phyloP scores from a whole-genome alignment of 2,888 invertebrate species.

The Allacma fusca region DNA sequence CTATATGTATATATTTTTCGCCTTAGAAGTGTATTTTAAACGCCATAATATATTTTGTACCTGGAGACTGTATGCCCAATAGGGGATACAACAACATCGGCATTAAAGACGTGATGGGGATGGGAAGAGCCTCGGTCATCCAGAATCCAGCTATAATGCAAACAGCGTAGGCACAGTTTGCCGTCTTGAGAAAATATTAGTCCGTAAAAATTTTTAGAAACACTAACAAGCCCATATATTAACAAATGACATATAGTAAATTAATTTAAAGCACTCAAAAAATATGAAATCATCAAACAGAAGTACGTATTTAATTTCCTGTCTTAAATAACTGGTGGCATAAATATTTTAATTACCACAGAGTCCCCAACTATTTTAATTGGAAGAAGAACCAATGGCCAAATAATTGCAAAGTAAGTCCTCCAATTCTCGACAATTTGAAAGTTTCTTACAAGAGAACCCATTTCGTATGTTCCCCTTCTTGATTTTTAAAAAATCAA shows the following conservation, averaged over 20 bases:
- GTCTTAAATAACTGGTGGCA: too few relatives aligned
- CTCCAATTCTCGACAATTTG: slow-evolving; percentile 31
- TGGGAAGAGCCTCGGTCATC: slow-evolving; percentile 63
- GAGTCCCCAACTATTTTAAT: slow-evolving; percentile 33
- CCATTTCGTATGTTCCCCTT: too few relatives aligned
- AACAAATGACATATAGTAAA: too few relatives aligned
- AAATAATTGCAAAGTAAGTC: slow-evolving; percentile 34
- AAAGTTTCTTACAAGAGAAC: not conserved
- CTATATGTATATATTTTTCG: too few relatives aligned
- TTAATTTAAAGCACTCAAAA: too few relatives aligned
- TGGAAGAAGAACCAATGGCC: slow-evolving; percentile 38
- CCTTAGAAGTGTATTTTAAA: too few relatives aligned
- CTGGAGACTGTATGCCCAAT: slow-evolving; percentile 61
- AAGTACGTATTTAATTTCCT: too few relatives aligned
- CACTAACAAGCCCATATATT: too few relatives aligned
- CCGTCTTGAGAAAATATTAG: slow-evolving; percentile 52
- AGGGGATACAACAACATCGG: slow-evolving; percentile 63
- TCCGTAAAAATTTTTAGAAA: too few relatives aligned
- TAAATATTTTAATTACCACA: slow-evolving; percentile 21
- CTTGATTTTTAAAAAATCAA: too few relatives aligned
- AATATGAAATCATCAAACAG: too few relatives aligned
- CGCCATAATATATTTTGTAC: too few relatives aligned
- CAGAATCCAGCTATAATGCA: slow-evolving; percentile 62
- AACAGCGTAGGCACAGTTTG: slow-evolving; percentile 62
- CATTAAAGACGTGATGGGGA: slow-evolving; percentile 62